Percentiles rank a stretch among this genome's conserved stretches.
Evolutionary conservation across 2,113 vertebrate genomes (phyloP).

Genomic region (Melanotaenia duboulayi): DNA sequence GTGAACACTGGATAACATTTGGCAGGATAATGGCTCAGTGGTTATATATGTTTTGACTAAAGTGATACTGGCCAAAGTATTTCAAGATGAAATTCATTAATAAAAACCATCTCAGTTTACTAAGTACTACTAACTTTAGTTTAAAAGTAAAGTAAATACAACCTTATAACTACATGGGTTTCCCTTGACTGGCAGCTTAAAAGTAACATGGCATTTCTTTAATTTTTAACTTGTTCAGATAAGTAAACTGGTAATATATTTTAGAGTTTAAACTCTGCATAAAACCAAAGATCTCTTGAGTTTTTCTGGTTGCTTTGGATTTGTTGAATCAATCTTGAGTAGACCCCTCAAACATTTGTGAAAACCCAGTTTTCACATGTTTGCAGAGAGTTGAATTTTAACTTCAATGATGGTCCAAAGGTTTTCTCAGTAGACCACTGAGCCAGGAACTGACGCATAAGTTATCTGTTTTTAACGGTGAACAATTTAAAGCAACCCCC

Average conservation of each 20-base stretch:
- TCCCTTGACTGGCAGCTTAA: neutral
- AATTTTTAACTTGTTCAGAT: neutral
- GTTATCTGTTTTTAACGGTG: too few relatives aligned
- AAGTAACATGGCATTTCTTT: neutral
- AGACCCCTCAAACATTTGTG: neutral
- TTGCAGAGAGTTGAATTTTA: constrained; percentile 1
- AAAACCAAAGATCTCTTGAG: too few relatives aligned
- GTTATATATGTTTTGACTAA: constrained; percentile 7
- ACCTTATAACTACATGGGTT: too few relatives aligned
- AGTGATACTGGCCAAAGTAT: too few relatives aligned
- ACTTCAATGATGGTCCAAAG: neutral
- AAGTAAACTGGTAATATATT: neutral
- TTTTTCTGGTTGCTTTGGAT: neutral
- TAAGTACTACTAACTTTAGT: neutral
- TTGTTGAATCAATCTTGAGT: neutral
- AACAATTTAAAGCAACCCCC: too few relatives aligned
- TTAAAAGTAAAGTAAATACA: neutral
- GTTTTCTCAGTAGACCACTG: neutral
- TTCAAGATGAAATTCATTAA: too few relatives aligned
- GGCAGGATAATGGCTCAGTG: neutral
- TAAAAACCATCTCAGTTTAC: too few relatives aligned
- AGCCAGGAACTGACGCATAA: too few relatives aligned
- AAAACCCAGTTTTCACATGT: neutral
- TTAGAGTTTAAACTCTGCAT: neutral
- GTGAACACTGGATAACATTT: constrained; percentile 4